phyloP scores from a whole-genome alignment of 2,797 vertebrate genomes.

The Pseudochromis fuscus region DNA sequence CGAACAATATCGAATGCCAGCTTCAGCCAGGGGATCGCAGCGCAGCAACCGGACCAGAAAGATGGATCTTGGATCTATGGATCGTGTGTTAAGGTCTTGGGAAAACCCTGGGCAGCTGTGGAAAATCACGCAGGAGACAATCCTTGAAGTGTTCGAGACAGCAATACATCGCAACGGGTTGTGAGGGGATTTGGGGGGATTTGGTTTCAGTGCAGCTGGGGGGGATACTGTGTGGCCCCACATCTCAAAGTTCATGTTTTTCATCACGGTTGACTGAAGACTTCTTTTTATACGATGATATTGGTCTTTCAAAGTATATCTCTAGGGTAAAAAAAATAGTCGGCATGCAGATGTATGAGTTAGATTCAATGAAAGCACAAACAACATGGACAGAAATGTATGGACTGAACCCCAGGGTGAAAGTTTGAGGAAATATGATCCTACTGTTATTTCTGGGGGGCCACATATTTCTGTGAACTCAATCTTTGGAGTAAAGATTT shows the following conservation, averaged over 20 bases:
- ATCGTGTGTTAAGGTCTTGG: neutral
- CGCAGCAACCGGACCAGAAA: neutral
- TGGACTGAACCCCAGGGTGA: too few relatives aligned
- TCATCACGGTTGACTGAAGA: neutral
- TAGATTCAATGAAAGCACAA: neutral
- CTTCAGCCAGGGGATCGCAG: neutral
- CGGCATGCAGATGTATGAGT: neutral
- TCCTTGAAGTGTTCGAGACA: conserved; percentile 3
- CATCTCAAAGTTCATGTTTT: neutral
- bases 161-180: conserved; percentile 16
- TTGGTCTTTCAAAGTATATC: neutral
- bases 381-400: neutral
- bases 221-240: neutral
- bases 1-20: neutral
- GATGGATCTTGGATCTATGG: conserved; percentile 19
- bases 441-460: too few relatives aligned
- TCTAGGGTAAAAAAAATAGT: neutral
- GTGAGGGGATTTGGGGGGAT: neutral
- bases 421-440: too few relatives aligned
- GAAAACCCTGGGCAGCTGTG: conserved; percentile 1
- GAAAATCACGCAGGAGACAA: conserved; percentile 9
- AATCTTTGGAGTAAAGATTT: too few relatives aligned
- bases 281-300: neutral
- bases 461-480: too few relatives aligned
- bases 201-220: neutral